Conservation (phyloP, 2,797 vertebrate species). For the Phalloptychus januarius region DNA sequence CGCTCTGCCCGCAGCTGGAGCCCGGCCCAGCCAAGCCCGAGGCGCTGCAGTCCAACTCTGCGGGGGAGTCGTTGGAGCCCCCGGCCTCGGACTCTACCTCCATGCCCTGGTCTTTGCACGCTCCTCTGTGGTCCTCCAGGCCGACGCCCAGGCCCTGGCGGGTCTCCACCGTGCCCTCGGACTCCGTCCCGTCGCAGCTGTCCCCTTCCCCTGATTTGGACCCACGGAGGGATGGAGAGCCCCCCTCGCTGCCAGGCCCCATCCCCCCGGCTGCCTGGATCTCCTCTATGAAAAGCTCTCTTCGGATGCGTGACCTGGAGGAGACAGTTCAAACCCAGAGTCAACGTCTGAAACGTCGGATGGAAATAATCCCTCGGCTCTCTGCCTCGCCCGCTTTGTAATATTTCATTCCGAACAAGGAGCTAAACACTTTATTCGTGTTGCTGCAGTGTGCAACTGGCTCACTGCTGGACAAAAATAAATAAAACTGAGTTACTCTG, state of each 20-base stretch:
- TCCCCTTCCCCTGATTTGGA: slow-evolving; percentile 92
- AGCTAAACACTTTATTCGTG: background rate
- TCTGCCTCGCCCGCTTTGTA: background rate
- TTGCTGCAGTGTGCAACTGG: background rate
- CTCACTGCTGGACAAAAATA: background rate
- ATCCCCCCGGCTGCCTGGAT: slow-evolving; percentile 92
- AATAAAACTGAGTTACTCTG: background rate
- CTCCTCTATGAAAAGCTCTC: slow-evolving; percentile 98
- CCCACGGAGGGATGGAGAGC: slow-evolving; percentile 90
- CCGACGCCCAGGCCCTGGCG: slow-evolving; percentile 88
- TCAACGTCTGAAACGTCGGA: background rate
- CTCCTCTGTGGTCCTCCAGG: slow-evolving; percentile 84
- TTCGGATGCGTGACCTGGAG: slow-evolving; percentile 94
- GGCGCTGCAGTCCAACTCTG: slow-evolving; percentile 86
- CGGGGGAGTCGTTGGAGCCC: slow-evolving; percentile 83
- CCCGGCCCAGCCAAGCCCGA: slow-evolving; percentile 86
- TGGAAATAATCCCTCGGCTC: background rate
- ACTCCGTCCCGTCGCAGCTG: slow-evolving; percentile 96
- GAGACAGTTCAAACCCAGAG: slow-evolving; percentile 22
- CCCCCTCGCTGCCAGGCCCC: slow-evolving; percentile 88
- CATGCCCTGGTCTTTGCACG: slow-evolving; percentile 87
- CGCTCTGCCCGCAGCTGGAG: slow-evolving; percentile 86
- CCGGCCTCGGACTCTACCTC: slow-evolving; percentile 89
- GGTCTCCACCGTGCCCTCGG: slow-evolving; percentile 86
- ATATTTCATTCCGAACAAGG: background rate